Evolutionary conservation across 37 sponge, comb jelly and placozoan genomes (phyloP).

Genomic region (Tethya wilhelma): DNA sequence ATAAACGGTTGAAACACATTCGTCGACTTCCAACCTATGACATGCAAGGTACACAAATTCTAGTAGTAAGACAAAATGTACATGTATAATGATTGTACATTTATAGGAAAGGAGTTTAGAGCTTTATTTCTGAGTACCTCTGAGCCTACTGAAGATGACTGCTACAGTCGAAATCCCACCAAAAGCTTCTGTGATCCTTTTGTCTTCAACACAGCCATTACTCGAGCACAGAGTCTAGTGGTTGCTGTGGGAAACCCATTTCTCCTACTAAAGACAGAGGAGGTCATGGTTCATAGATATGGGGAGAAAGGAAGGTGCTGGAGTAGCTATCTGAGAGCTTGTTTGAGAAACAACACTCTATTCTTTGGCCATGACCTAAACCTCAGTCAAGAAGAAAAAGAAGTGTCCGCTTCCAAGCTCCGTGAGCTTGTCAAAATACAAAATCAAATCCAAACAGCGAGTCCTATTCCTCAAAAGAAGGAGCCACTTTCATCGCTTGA

Average conservation of each 20-base stretch:
- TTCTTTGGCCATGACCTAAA: neutral
- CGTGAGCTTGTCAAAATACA: too few relatives aligned
- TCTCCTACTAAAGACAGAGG: slow-evolving; percentile 54
- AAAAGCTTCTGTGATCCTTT: slow-evolving; percentile 65
- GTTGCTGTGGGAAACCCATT: slow-evolving; percentile 76
- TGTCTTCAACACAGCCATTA: slow-evolving; percentile 76
- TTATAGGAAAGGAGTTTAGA: slow-evolving; percentile 45
- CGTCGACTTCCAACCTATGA: too few relatives aligned
- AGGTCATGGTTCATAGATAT: slow-evolving; percentile 29
- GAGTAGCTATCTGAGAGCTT: slow-evolving; percentile 44
- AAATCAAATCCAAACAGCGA: too few relatives aligned
- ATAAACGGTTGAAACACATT: too few relatives aligned
- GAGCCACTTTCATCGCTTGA: too few relatives aligned
- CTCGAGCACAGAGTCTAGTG: slow-evolving; percentile 65
- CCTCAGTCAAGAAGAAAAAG: neutral
- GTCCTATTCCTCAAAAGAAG: too few relatives aligned
- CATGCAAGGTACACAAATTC: too few relatives aligned
- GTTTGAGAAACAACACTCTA: slow-evolving; percentile 17
- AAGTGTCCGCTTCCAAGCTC: too few relatives aligned
- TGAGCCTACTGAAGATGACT: slow-evolving; percentile 48
- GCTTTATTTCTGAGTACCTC: slow-evolving; percentile 70
- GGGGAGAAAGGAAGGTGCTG: slow-evolving; percentile 19
- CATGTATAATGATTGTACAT: too few relatives aligned
- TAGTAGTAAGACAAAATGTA: too few relatives aligned
- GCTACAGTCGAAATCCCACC: slow-evolving; percentile 48